phyloP scores from a whole-genome alignment of 2,888 invertebrate genomes.

The Nymphalis polychloros region DNA sequence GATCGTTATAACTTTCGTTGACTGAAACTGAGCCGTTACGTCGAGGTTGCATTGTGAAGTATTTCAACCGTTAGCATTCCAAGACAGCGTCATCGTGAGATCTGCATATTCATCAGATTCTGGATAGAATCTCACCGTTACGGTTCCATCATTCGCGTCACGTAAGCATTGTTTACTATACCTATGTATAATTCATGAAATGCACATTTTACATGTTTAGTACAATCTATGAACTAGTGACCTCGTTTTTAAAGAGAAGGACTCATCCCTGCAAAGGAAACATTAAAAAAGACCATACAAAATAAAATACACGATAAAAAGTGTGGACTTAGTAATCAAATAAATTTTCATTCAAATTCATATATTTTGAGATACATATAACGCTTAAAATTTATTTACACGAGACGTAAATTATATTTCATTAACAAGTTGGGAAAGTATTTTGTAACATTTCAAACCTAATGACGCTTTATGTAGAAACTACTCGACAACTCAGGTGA shows the following conservation, averaged over 20 bases:
- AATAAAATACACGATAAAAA: too few relatives aligned
- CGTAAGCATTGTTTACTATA: conserved; percentile 36
- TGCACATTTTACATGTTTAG: conserved; percentile 46
- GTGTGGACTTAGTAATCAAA: too few relatives aligned
- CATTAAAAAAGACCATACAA: too few relatives aligned
- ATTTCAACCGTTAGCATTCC: conserved; percentile 75
- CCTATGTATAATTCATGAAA: conserved; percentile 32
- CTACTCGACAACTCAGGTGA: too few relatives aligned
- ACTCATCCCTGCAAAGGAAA: too few relatives aligned
- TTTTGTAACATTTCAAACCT: too few relatives aligned
- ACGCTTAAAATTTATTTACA: too few relatives aligned
- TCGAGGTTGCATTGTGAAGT: conserved; percentile 58
- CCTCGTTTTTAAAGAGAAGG: conserved; percentile 11
- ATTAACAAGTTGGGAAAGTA: too few relatives aligned
- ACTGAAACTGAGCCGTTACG: conserved; percentile 26
- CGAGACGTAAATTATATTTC: too few relatives aligned
- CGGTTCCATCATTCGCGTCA: conserved; percentile 56
- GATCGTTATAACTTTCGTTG: conserved; percentile 46
- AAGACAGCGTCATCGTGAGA: conserved; percentile 64
- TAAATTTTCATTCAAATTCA: too few relatives aligned
- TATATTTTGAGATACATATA: too few relatives aligned
- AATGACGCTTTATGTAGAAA: too few relatives aligned
- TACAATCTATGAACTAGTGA: conserved; percentile 30
- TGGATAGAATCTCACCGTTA: conserved; percentile 70
- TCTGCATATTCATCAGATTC: conserved; percentile 75